Conservation (phyloP, 2,888 invertebrate species). For the Mythimna ferrago region DNA sequence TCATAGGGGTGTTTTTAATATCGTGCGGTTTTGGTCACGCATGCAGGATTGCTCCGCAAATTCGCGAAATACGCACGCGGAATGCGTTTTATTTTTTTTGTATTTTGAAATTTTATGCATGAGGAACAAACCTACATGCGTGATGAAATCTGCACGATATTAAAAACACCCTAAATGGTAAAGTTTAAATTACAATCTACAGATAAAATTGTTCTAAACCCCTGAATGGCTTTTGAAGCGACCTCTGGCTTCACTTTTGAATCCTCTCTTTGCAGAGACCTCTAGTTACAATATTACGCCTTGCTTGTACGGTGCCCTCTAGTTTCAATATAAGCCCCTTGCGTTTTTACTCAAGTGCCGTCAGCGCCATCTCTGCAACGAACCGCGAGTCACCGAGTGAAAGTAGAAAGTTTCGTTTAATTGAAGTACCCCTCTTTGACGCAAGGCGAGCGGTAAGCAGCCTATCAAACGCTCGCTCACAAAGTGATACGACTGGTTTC, state of each 20-base stretch:
- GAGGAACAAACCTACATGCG: too few relatives aligned
- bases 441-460: not conserved
- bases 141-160: too few relatives aligned
- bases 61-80: too few relatives aligned
- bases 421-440: slow-evolving; percentile 20
- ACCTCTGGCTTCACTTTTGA: slow-evolving; percentile 4
- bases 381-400: slow-evolving; percentile 14
- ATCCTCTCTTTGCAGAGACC: not conserved
- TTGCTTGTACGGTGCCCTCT: slow-evolving; percentile 41
- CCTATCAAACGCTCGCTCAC: slow-evolving; percentile 23
- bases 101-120: too few relatives aligned
- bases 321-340: not conserved
- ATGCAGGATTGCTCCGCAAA: too few relatives aligned
- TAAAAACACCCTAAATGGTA: too few relatives aligned
- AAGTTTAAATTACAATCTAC: too few relatives aligned
- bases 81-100: too few relatives aligned
- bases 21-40: too few relatives aligned
- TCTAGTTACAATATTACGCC: not conserved
- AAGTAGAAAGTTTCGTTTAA: slow-evolving; percentile 43
- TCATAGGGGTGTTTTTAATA: too few relatives aligned
- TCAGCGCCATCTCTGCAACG: slow-evolving; percentile 57
- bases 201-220: not conserved
- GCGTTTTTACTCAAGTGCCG: not conserved
- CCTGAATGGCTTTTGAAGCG: not conserved
- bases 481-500: slow-evolving; percentile 20